Evolutionary conservation across 2,113 vertebrate genomes (phyloP), one percentile per base, ranked within the genome.

Genomic region (Bufo bufo): DNA sequence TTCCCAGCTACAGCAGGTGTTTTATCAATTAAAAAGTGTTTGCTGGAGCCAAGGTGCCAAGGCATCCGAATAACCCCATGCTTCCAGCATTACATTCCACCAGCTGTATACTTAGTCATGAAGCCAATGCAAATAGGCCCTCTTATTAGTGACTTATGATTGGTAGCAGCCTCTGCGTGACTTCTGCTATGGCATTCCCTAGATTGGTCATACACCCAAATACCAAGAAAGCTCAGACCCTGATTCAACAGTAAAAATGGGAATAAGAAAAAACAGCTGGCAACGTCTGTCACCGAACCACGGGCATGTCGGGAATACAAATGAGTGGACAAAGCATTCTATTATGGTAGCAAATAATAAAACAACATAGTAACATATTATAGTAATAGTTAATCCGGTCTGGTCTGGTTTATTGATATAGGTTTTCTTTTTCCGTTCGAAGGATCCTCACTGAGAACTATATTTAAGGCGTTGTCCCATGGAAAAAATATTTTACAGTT

Each of bases 21-120:
- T 88, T 84, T 82, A 82, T 88, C 87, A 88, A 84, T 88, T 88
- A 88, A 88, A 88, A 77, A 84, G 81, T 66, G 65, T 75, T 54
- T 54, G 56, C 66, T 10, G 43, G 72, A 65, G 87, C 87, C 80
- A 77, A 84, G 69, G 72, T 88, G 81, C 81, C 81, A 88, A 65
- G 58, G 20, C 71, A 77, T 88, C 58, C 80, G 65, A 77, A 77
- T 84, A 50, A 74, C 82, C 80, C 56, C 79, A 65, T 83, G 66
- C 50, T 66, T 43, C 61, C 78, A 59, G 61, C 43, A 47, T 14
- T 75, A 80, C 56, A 77, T 54, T 65, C 71, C 43, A 61, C 71
- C 87, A 88, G 87, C 87, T 88, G 87, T 17, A 83, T 49, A 77
- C 87, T 58, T 77, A 43, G 56, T 65, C 52, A 54, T n/a, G 23